These are phyloP conservation scores for Parelbella ahira DNA, from an alignment of 2,888 invertebrate genomes.

Conservation along the genomic window DNA sequence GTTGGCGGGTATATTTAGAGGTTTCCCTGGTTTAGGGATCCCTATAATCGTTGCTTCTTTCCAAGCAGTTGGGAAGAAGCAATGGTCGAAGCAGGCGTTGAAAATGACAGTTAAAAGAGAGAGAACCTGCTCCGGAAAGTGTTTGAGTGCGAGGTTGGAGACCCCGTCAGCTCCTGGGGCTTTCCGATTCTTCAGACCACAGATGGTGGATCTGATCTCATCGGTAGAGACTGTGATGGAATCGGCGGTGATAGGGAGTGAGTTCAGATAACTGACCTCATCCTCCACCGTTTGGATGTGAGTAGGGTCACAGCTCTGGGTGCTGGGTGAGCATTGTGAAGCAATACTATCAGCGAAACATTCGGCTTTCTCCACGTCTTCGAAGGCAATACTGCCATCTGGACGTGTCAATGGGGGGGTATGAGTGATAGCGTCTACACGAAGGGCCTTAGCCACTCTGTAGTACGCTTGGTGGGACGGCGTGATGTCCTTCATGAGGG, in stretches of 20 bases:
- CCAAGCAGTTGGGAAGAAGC: no score
- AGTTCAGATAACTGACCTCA: not conserved
- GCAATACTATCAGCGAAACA: conserved; percentile 9
- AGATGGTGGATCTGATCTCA: conserved; percentile 1
- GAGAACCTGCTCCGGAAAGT: conserved; percentile 1
- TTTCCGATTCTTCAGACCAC: conserved; percentile 1
- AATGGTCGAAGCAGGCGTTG: no score
- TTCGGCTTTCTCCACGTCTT: conserved; percentile 6
- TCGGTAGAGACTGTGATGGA: not conserved
- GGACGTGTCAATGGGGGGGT: not conserved
- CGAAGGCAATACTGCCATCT: conserved; percentile 6
- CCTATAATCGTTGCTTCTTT: no score
- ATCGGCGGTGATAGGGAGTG: conserved; percentile 7
- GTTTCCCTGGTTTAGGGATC: no score
- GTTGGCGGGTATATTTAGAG: no score
- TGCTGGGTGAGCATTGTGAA: conserved; percentile 2
- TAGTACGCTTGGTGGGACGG: conserved; percentile 4
- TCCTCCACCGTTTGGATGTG: conserved; percentile 9
- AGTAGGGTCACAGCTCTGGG: not conserved
- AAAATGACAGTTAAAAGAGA: not conserved
- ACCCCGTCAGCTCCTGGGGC: conserved; percentile 11
- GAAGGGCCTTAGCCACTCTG: conserved; percentile 1
- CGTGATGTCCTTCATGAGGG: not conserved
- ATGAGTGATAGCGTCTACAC: not conserved
- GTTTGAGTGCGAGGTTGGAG: conserved; percentile 11